These are phyloP conservation scores for Chaetorhynchus papuensis DNA, from an alignment of 2,113 vertebrate genomes.

Conservation along the genomic window DNA sequence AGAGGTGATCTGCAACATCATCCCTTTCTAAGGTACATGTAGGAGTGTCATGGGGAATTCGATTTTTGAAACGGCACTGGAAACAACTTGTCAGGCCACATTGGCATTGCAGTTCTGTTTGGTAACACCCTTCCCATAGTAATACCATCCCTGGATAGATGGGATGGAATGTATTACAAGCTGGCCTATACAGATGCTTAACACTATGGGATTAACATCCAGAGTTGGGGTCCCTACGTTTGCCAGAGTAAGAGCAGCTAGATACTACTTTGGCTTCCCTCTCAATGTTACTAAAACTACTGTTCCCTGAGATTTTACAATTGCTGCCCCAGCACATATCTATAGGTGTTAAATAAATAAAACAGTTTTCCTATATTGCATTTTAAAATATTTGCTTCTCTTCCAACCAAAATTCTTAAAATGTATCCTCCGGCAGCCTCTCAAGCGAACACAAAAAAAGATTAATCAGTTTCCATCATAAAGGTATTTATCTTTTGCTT, in stretches of 20 bases:
- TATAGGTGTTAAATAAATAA: not conserved
- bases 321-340: not conserved
- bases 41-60: not conserved
- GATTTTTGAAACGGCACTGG: not conserved
- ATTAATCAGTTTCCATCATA: not conserved
- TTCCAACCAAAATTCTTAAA: not conserved
- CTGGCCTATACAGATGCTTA: not conserved
- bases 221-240: not conserved
- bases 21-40: accelerated
- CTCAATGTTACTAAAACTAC: not conserved
- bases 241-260: not conserved
- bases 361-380: not conserved
- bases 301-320: not conserved
- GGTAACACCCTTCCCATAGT: not conserved
- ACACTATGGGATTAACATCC: accelerated
- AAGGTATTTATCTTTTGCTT: not conserved
- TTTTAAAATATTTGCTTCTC: not conserved
- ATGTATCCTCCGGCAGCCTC: not conserved
- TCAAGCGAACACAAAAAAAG: not conserved
- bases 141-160: not conserved
- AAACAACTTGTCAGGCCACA: not conserved
- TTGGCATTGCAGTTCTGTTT: not conserved
- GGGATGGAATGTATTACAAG: not conserved
- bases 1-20: not conserved
- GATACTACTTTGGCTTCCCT: not conserved